A percentile compares a stretch with the other conserved stretches of the same genome.
Evolutionary conservation across 2,888 invertebrate genomes (phyloP).

Genomic region (Chymomyza fuscimana): DNA sequence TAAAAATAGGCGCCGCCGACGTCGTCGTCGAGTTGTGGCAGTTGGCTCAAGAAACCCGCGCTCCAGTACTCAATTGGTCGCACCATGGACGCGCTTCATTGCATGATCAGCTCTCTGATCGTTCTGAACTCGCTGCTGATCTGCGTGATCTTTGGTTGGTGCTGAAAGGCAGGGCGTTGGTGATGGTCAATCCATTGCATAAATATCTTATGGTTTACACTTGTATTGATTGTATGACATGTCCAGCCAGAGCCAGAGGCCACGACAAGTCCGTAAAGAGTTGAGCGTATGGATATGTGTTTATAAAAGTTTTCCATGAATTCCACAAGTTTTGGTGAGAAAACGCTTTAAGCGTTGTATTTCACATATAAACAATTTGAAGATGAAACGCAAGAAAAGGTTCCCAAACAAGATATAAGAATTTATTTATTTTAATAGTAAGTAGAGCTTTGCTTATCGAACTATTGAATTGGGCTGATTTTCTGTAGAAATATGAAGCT

Average conservation of each 20-base stretch:
- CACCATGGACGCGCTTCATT: neutral
- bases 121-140: conserved; percentile 24
- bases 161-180: conserved; percentile 52
- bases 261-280: conserved; percentile 11
- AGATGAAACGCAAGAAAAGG: no score
- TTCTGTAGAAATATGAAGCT: no score
- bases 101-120: neutral
- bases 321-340: neutral
- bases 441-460: no score
- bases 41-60: neutral
- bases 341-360: neutral
- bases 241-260: conserved; percentile 48
- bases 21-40: neutral
- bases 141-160: conserved; percentile 38
- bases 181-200: conserved; percentile 28
- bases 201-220: conserved; percentile 29
- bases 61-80: neutral
- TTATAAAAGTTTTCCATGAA: conserved; percentile 17
- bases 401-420: no score
- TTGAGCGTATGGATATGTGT: neutral
- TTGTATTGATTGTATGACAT: conserved; percentile 59
- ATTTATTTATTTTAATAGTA: no score
- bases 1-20: conserved; percentile 29
- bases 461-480: no score
- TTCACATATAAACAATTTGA: no score